Percentiles rank a stretch among this genome's conserved stretches.
Conservation (phyloP, 2,113 vertebrate genomes). For the Gadus macrocephalus region DNA sequence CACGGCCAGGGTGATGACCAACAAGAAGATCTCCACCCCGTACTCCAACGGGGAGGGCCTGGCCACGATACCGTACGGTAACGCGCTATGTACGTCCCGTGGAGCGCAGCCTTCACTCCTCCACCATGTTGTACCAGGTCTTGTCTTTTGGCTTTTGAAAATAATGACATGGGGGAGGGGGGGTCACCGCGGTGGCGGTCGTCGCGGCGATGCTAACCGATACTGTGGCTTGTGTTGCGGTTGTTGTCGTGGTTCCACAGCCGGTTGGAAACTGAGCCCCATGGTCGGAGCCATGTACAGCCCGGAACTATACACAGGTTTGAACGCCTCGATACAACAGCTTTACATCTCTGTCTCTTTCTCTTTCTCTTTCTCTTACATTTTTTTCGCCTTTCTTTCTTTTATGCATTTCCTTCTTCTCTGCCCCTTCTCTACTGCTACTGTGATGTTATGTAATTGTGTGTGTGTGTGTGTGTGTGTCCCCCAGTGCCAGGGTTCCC, state of each 20-base stretch:
- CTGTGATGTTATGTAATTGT: too few relatives aligned
- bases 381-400: not conserved
- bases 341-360: not conserved
- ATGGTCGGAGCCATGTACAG: constrained; percentile 97
- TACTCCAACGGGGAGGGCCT: constrained; percentile 82
- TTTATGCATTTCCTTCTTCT: not conserved
- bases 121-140: too few relatives aligned
- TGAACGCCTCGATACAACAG: not conserved
- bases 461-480: constrained; percentile 4
- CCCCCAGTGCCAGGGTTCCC: constrained; percentile 94
- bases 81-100: constrained; percentile 4
- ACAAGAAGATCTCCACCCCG: constrained; percentile 98
- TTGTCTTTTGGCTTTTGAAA: too few relatives aligned
- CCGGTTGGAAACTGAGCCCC: constrained; percentile 98
- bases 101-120: not conserved
- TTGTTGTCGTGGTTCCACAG: constrained; percentile 45
- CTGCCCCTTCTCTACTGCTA: not conserved
- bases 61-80: constrained; percentile 74
- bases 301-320: constrained; percentile 98
- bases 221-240: too few relatives aligned
- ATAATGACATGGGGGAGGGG: too few relatives aligned
- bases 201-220: too few relatives aligned
- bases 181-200: too few relatives aligned
- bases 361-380: not conserved
- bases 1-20: constrained; percentile 98